Evolutionary conservation across 2,888 invertebrate species (phyloP).

Genomic region (Zygothrica quintamaculata): DNA sequence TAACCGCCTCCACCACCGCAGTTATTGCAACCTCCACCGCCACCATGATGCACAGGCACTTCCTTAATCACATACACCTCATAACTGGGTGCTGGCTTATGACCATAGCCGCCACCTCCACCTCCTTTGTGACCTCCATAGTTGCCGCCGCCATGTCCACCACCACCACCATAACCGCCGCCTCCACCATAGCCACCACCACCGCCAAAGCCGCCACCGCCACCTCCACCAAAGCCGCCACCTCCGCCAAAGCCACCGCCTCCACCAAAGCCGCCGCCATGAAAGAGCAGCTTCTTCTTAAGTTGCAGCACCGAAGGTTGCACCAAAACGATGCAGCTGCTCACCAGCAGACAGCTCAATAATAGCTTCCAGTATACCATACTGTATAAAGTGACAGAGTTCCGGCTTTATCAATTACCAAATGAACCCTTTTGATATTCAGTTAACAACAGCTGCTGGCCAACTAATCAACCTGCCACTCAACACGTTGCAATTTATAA

Average conservation of each 20-base stretch:
- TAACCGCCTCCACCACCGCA: conserved; percentile 15
- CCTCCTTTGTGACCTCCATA: conserved; percentile 39
- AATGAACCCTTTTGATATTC: neutral
- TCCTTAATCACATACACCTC: conserved; percentile 43
- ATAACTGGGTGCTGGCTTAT: conserved; percentile 21
- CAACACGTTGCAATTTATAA: conserved; percentile 54
- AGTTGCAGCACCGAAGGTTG: conserved; percentile 53
- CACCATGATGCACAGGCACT: conserved; percentile 20
- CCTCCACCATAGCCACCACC: conserved; percentile 33
- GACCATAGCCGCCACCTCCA: conserved; percentile 29
- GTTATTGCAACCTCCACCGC: conserved; percentile 24
- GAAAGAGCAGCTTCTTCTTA: conserved; percentile 64
- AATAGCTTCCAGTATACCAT: conserved; percentile 41
- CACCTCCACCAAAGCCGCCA: conserved; percentile 4
- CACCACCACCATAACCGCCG: conserved; percentile 27
- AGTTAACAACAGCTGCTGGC: conserved; percentile 28
- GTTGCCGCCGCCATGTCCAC: conserved; percentile 28
- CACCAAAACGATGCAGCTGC: conserved; percentile 49
- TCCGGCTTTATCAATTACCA: conserved; percentile 15
- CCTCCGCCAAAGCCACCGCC: conserved; percentile 29
- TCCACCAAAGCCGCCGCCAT: conserved; percentile 43
- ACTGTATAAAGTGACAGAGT: too few species aligned
- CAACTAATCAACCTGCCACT: conserved; percentile 46
- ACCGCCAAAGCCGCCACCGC: conserved; percentile 22
- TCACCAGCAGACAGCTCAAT: conserved; percentile 45